Evolutionary conservation across 1,140 invertebrate genomes (phyloP), one percentile per base, ranked within the genome.

Genomic region (Pogonomyrmex californicus): DNA sequence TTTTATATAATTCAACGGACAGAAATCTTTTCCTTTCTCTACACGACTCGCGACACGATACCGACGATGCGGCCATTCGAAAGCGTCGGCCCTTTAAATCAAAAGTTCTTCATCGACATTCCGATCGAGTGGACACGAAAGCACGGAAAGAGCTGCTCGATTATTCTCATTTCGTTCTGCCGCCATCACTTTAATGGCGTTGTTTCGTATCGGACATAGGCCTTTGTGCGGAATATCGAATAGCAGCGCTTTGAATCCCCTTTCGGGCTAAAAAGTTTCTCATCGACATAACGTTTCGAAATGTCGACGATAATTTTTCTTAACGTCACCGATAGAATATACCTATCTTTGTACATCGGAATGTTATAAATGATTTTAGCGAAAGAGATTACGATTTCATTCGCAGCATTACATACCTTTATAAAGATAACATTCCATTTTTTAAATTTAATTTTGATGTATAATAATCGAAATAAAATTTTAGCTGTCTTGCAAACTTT

Each of bases 91-190:
- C 79, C 79, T 83, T 83, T 83, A 83, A 83, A 83, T 83, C 79
- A 83, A 83, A 83, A 83, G 79, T 83, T 83, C 79, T 75, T 75
- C 79, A 83, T 83, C 79, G 79, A 83, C 79, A 83, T 83, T 83
- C 79, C 79, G 54, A 83, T 83, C 68, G 79, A 83, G 54, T 83
- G 79, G 79, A 83, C 54, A 75, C 79, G 79, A 83, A 83, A 83
- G 79, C 68, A 68, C 44, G 56, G 79, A 83, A 83, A 73, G 79
- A 83, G 79, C 79, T 83, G 54, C 79, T 83, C 79, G 79, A 83
- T 83, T 83, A 83, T 83, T 83, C 79, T 83, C 79, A 83, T 83
- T 83, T 83, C 68, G 79, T 83, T 83, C 41, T 44, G 54, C 79
- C 79, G 68, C 68, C 79, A 83, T 83, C 79, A 73, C 68, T 82